Percentiles rank a stretch among this genome's conserved stretches.
These are phyloP conservation scores for Epirrhoe alternata DNA, from an alignment of 2,888 invertebrate genomes.

Conservation along the genomic window DNA sequence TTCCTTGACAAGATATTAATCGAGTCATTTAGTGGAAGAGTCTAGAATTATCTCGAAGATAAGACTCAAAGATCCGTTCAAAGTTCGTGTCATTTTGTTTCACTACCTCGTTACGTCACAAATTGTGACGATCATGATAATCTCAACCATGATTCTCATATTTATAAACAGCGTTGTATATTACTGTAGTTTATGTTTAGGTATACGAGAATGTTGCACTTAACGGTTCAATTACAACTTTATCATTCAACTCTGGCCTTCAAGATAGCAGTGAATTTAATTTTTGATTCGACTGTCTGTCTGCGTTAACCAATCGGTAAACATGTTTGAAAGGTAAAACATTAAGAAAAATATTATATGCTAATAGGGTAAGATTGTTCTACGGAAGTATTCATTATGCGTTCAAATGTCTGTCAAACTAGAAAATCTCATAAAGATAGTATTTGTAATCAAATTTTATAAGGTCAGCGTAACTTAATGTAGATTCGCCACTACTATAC, in stretches of 20 bases:
- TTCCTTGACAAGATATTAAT: no score
- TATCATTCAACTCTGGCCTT: conserved; percentile 6
- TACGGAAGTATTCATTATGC: neutral
- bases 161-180: conserved; percentile 3
- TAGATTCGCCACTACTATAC: neutral
- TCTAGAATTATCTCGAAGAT: no score
- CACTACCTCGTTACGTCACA: conserved; percentile 21
- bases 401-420: neutral
- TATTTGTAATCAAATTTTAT: neutral
- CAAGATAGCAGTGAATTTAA: conserved; percentile 4
- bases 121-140: conserved; percentile 4
- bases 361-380: neutral
- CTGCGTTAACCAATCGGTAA: neutral
- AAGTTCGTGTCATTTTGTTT: neutral
- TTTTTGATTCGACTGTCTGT: neutral
- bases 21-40: no score
- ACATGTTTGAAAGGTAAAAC: neutral
- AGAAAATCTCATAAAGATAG: neutral
- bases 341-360: conserved; percentile 1
- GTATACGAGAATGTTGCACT: neutral
- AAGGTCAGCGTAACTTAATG: neutral
- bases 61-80: neutral
- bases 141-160: conserved; percentile 26
- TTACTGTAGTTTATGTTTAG: neutral
- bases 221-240: neutral